Percentiles rank a stretch among this genome's conserved stretches.
phyloP scores from a whole-genome alignment of 2,113 vertebrate species.

The Anoplopoma fimbria region DNA sequence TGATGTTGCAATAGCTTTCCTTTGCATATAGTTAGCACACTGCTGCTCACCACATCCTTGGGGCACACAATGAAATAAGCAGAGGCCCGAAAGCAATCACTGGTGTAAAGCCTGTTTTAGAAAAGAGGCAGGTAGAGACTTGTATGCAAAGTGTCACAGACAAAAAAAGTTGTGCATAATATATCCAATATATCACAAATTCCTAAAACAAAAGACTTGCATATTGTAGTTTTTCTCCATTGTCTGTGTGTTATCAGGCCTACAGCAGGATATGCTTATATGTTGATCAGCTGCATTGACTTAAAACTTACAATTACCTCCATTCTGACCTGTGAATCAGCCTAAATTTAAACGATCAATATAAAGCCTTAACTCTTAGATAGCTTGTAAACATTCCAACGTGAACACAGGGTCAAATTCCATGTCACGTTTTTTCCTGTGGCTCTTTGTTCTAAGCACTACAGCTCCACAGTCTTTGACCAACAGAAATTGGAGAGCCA shows the following conservation, averaged over 20 bases:
- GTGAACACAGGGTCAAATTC: constrained; percentile 71
- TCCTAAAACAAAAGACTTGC: not conserved
- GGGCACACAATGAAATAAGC: not conserved
- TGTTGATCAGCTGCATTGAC: not conserved
- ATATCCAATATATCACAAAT: not conserved
- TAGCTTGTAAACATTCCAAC: constrained; percentile 66
- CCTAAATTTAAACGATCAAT: constrained; percentile 44
- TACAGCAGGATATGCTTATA: not conserved
- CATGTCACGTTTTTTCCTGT: constrained; percentile 20
- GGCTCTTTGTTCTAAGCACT: not conserved
- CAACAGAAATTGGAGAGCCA: not conserved
- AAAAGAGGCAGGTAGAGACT: not conserved
- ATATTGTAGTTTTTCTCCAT: not conserved
- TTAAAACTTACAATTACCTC: not conserved
- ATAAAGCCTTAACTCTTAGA: not conserved
- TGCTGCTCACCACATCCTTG: not conserved
- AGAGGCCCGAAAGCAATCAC: not conserved
- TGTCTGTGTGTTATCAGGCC: not conserved
- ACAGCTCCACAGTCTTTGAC: constrained; percentile 1
- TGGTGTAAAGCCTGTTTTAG: not conserved
- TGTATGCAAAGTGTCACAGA: not conserved
- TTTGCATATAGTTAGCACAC: not conserved
- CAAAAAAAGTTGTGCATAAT: not conserved
- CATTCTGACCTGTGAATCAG: constrained; percentile 3
- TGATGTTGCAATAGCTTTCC: constrained; percentile 4